These are phyloP conservation scores for Tetrax tetrax DNA, from an alignment of 2,113 vertebrate species.

Conservation along the genomic window DNA sequence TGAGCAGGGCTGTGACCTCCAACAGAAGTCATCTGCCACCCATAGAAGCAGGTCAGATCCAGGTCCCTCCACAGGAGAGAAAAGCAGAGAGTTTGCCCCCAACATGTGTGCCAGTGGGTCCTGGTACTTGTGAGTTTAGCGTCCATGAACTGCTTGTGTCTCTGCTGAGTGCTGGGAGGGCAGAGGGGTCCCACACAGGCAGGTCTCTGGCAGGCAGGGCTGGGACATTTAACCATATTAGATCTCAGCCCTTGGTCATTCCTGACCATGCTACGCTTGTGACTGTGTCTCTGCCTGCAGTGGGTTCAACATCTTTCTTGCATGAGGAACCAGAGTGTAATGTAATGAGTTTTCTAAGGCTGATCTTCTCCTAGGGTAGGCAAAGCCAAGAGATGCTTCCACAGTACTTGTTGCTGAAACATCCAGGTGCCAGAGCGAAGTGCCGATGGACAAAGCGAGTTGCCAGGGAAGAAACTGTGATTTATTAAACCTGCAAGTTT, in stretches of 20 bases:
- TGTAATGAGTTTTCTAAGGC: background rate
- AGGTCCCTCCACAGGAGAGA: background rate
- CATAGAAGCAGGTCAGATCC: background rate
- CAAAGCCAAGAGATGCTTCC: background rate
- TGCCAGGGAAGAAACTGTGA: background rate
- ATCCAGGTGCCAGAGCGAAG: background rate
- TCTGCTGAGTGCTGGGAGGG: background rate
- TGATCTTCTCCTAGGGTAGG: background rate
- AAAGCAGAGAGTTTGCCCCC: background rate
- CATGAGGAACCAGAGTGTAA: background rate
- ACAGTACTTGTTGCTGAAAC: background rate
- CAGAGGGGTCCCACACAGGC: accelerated
- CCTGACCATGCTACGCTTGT: background rate
- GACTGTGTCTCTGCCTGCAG: background rate
- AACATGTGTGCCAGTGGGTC: background rate
- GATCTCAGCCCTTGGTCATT: background rate
- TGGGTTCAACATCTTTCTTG: accelerated
- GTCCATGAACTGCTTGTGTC: background rate
- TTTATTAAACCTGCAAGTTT: background rate
- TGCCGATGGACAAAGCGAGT: background rate
- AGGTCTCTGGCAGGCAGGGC: background rate
- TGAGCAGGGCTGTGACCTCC: background rate
- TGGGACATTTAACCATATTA: background rate
- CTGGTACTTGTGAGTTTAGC: too few relatives aligned
- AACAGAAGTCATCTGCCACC: background rate